A percentile compares a stretch with the other conserved stretches of the same genome.
phyloP scores from a whole-genome alignment of 2,113 vertebrate genomes.

The Plecturocebus donacophilus region DNA sequence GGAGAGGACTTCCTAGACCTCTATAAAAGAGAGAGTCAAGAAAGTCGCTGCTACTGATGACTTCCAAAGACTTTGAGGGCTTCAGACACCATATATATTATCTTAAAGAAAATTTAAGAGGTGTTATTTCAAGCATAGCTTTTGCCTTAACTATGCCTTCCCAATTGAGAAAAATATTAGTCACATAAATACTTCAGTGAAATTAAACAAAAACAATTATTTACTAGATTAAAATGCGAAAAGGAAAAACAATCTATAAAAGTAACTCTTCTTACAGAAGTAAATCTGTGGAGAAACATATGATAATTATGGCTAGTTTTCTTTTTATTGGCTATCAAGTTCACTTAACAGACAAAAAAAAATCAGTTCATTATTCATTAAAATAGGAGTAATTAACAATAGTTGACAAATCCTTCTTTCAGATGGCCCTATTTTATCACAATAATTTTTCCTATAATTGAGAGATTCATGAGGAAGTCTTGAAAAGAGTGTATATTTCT shows the following conservation, averaged over 20 bases:
- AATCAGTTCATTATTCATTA: constrained; percentile 15
- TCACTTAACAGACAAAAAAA: constrained; percentile 58
- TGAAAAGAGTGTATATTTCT: not conserved
- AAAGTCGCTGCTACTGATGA: not conserved
- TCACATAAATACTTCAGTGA: not conserved
- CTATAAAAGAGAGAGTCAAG: not conserved
- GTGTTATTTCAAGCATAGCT: not conserved
- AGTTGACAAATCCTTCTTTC: not conserved
- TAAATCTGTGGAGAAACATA: constrained; percentile 1
- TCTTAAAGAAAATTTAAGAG: not conserved
- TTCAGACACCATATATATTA: not conserved
- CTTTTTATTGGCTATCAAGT: constrained; percentile 55
- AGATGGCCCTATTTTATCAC: not conserved
- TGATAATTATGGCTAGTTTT: not conserved
- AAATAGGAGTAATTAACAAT: constrained; percentile 11
- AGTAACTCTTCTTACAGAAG: not conserved
- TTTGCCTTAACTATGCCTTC: not conserved
- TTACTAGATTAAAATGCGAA: not conserved
- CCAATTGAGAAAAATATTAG: not conserved
- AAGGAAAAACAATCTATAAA: not conserved
- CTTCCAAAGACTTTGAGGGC: not conserved
- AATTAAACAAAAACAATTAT: not conserved
- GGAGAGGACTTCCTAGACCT: not conserved
- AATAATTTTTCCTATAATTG: not conserved
- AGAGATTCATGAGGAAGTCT: not conserved